Base-by-base conservation (phyloP, 2,888 invertebrate species). In the Alentia gelatinosa region DNA sequence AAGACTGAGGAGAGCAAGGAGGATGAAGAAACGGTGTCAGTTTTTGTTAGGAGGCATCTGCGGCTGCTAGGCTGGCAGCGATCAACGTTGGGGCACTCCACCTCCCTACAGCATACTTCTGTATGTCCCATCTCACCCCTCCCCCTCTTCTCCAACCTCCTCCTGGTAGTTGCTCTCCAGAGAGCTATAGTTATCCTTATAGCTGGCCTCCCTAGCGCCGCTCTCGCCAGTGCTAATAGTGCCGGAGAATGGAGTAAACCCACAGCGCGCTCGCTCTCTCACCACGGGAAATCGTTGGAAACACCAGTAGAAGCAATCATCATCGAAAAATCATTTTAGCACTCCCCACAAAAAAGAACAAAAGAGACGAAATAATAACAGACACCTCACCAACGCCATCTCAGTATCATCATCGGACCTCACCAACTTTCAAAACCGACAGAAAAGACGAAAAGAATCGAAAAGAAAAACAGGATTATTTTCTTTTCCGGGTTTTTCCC, bases 201-300 rank as follows among this genome's bases (percentile, higher is more conserved):
- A n/a, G 56, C 56, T 56, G 26, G 83, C 35, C 1, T 5, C 26
- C 9, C 68, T 9, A 12, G 68, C 12, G 26, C 83, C 19, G 37
- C 15, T 19, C 37, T 4, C 40, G n/a, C 39, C 83, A 83, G 83
- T 83, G 83, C 83, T 83, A 83, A 3, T 37, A 4, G 83, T 83
- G 83, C 83, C 83, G 83, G 83, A 83, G 33, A 30, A 79, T 12
- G 39, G 79, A 79, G 83, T 40, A 68, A 83, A 83, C 39, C 37
- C 33, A 19, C 19, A 83, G 39, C 37, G 83, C 83, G 35, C 37
- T 5, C 1, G 3, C 19, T n/a, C 83, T 68, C 63, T 63, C 63
- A 79, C 35, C 83, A 37, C 12, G 23, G 23, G 33, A 83, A 30
- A 83, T 40, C 83, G 39, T 83, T 15, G 39, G n/a, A 37, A 83